A percentile compares a stretch with the other conserved stretches of the same genome.
Evolutionary conservation across 2,797 vertebrate genomes (phyloP).

Genomic region (Sorex maritimensis): DNA sequence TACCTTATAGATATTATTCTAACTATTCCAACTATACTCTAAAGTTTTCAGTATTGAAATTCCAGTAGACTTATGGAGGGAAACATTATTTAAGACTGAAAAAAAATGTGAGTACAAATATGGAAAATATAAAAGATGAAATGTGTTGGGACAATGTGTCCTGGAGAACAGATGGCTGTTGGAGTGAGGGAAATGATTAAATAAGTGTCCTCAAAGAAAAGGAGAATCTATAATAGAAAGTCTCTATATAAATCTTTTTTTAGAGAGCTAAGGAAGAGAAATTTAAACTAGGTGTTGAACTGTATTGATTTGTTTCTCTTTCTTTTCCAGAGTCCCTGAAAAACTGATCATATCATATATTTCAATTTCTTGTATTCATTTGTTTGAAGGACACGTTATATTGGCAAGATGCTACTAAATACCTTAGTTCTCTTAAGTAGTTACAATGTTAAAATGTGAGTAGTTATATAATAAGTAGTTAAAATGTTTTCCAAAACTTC

Average conservation of each 20-base stretch:
- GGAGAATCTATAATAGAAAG: constrained; percentile 80
- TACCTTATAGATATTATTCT: not conserved
- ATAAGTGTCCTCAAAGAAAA: constrained; percentile 80
- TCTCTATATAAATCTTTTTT: constrained; percentile 76
- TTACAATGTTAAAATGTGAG: too few species aligned
- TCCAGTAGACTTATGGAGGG: not conserved
- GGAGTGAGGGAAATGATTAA: constrained; percentile 72
- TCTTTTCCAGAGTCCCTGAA: not conserved
- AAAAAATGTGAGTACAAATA: constrained; percentile 64
- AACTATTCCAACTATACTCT: not conserved
- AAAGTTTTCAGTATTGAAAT: constrained; percentile 26
- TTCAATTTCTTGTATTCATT: constrained; percentile 29
- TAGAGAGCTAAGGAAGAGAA: constrained; percentile 68
- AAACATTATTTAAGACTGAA: constrained; percentile 67
- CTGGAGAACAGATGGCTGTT: constrained; percentile 83
- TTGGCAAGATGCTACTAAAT: not conserved
- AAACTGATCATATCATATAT: constrained; percentile 31
- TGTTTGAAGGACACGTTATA: not conserved
- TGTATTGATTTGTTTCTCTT: constrained; percentile 53
- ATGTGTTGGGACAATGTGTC: constrained; percentile 82
- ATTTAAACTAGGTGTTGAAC: constrained; percentile 59
- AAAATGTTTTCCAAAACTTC: constrained; percentile 5
- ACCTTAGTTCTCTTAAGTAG: not conserved
- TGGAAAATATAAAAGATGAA: constrained; percentile 78
- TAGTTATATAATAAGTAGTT: not conserved